phyloP scores from a whole-genome alignment of 2,113 vertebrate species.

The Xiphophorus maculatus region DNA sequence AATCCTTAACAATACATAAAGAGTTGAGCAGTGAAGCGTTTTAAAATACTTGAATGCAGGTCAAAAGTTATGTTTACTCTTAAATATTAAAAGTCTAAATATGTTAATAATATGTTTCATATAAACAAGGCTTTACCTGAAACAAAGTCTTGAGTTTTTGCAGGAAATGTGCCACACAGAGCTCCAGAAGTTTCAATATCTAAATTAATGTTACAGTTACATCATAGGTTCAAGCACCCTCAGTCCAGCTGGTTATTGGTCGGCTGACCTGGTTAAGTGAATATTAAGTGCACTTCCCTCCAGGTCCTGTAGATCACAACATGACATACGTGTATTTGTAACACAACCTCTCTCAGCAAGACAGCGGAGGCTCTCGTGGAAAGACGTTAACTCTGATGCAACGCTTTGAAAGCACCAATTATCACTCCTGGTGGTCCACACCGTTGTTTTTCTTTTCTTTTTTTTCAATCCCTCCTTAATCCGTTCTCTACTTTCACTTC shows the following conservation, averaged over 20 bases:
- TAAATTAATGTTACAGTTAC: background rate
- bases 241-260: background rate
- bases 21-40: background rate
- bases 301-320: constrained; percentile 56
- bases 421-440: constrained; percentile 75
- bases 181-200: background rate
- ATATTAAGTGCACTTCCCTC: constrained; percentile 56
- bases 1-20: background rate
- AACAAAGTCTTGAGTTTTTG: background rate
- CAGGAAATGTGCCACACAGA: background rate
- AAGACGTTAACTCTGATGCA: constrained; percentile 68
- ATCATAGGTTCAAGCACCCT: background rate
- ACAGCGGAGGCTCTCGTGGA: constrained; percentile 35
- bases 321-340: constrained; percentile 66
- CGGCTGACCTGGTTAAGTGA: constrained; percentile 49
- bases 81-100: no score
- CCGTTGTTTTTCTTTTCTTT: constrained; percentile 37
- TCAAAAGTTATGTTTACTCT: background rate
- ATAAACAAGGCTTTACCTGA: no score
- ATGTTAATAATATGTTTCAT: no score
- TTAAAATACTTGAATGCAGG: background rate
- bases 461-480: constrained; percentile 56
- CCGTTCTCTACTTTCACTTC: constrained; percentile 62
- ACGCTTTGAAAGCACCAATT: constrained; percentile 80
- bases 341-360: constrained; percentile 63